Base-by-base conservation (phyloP, 2,113 vertebrate genomes). In the Caretta caretta region DNA sequence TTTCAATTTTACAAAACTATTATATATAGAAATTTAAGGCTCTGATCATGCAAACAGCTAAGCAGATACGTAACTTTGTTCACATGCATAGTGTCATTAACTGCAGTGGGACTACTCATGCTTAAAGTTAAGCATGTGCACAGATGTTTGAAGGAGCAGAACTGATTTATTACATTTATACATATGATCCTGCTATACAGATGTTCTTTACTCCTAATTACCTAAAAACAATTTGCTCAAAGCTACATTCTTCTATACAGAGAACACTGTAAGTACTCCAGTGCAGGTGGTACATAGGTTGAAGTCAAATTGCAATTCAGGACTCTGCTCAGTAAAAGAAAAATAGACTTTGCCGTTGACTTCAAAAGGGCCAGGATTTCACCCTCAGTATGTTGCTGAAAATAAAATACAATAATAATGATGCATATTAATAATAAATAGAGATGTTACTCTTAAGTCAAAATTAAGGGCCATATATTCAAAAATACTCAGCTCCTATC, bases 131-230 rank as follows among this genome's bases (percentile, higher is more conserved):
- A 53, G 17, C 51, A 53, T 53, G 17, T 53, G 51, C 51, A 53
- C 17, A 19, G 6, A 53, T 53, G 17, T 19, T 2, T 96, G 51
- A 80, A 84, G 75, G 19, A 90, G 22, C 1, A 0, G 50, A 65
- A 81, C 25, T 85, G 57, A 92, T 69, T 69, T 75, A 10, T 84
- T 87, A 81, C 46, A 11, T 87, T 91, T 89, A 4, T 81, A 3
- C 51, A 76, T 82, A 56, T 86, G 27, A 84, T 84, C 38, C 46
- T 31, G 87, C 5, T 92, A 48, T 27, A 62, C 78, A 8, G 38
- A 87, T 85, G 38, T 93, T 8, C 88, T 93, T 92, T 38, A 35
- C 38, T 95, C 90, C 6, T n/a, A 57, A 72, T 90, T 86, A 78
- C 72, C 84, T 90, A 53, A 81, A 87, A 90, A 81, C 4, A 57